These are phyloP conservation scores for Lasioglossum morio DNA, from an alignment of 2,888 invertebrate species.

Conservation along the genomic window DNA sequence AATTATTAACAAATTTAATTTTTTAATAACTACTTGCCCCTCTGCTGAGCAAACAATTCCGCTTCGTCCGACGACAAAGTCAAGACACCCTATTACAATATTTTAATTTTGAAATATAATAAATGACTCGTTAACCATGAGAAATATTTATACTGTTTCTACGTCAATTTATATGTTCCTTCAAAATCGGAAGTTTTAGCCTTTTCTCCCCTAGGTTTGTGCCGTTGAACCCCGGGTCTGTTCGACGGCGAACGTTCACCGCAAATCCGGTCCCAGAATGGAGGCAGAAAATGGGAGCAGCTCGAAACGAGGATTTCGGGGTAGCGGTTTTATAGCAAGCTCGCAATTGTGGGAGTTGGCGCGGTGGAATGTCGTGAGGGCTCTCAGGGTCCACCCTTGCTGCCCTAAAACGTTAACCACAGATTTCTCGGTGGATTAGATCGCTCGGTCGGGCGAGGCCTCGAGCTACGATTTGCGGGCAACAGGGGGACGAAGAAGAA, in stretches of 20 bases:
- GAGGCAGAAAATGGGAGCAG: conserved; percentile 21
- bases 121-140: too few species aligned
- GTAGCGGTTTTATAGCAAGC: conserved; percentile 58
- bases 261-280: conserved; percentile 9
- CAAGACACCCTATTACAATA: too few species aligned
- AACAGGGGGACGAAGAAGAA: conserved; percentile 61
- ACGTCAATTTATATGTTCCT: too few species aligned
- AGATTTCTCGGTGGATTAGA: conserved; percentile 75
- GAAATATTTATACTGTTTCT: too few species aligned
- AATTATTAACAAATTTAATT: too few species aligned
- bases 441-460: conserved; percentile 69
- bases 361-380: conserved; percentile 73
- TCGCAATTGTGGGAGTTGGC: conserved; percentile 73
- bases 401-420: conserved; percentile 80
- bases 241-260: not conserved
- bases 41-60: too few species aligned
- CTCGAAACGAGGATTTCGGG: conserved; percentile 43
- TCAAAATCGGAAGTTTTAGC: too few species aligned
- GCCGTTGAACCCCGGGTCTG: not conserved
- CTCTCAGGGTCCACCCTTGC: conserved; percentile 59
- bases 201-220: not conserved
- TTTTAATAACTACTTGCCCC: too few species aligned
- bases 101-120: too few species aligned
- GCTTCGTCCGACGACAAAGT: too few species aligned
- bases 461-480: conserved; percentile 69